Evolutionary conservation across 1,140 invertebrate genomes (phyloP).

Genomic region (Hormaphis cornu): DNA sequence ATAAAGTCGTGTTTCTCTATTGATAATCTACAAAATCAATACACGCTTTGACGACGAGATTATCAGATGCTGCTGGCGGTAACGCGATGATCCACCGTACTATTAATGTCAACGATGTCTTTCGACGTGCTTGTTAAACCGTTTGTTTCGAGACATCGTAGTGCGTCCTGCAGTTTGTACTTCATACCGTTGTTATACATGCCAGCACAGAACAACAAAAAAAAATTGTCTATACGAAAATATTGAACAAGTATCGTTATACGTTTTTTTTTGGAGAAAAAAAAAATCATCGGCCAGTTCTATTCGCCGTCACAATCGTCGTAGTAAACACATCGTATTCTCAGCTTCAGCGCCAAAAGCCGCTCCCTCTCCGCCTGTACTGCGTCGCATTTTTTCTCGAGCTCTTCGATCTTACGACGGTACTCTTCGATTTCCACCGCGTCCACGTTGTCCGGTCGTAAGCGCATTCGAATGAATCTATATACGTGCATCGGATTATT

Average conservation of each 20-base stretch:
- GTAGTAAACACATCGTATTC: neutral
- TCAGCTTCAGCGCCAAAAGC: neutral
- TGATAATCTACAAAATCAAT: too few relatives aligned
- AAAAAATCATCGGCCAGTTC: neutral
- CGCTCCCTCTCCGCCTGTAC: neutral
- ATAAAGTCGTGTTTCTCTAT: too few relatives aligned
- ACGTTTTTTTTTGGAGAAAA: neutral
- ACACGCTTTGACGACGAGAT: neutral
- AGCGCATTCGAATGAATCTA: neutral
- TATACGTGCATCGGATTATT: neutral
- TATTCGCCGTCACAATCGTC: neutral
- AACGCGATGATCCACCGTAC: too few relatives aligned
- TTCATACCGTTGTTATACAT: too few relatives aligned
- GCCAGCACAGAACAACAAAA: too few relatives aligned
- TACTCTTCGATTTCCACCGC: neutral
- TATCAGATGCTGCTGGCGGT: too few relatives aligned
- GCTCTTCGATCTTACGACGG: neutral
- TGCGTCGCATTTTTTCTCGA: neutral
- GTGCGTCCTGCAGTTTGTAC: too few relatives aligned
- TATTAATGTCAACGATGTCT: constrained; percentile 25
- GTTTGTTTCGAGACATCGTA: constrained; percentile 20
- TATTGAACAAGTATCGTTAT: too few relatives aligned
- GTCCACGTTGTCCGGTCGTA: constrained; percentile 8
- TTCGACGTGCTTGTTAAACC: constrained; percentile 23
- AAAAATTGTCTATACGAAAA: too few relatives aligned